Percentiles rank a stretch among this genome's conserved stretches.
Conservation (phyloP, 2,888 invertebrate species). For the Charanyca ferruginea region DNA sequence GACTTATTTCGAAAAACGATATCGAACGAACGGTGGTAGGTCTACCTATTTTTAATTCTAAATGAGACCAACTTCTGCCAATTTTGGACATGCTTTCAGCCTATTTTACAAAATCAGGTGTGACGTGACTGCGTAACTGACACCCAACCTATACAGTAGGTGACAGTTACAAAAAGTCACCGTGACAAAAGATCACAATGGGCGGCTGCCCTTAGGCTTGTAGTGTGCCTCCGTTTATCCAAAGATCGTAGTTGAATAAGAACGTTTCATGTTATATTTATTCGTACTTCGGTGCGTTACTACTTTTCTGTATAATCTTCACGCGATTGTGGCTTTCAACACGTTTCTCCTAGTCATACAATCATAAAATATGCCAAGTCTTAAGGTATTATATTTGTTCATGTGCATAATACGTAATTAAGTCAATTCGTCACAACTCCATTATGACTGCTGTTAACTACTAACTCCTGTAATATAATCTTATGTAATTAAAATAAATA, state of each 20-base stretch:
- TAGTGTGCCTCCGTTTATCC: neutral
- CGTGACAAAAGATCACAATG: no score
- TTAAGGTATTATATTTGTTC: constrained; percentile 46
- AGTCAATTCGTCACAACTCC: constrained; percentile 44
- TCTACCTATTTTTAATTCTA: no score
- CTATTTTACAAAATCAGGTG: no score
- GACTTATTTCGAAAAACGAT: no score
- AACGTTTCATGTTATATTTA: constrained; percentile 7
- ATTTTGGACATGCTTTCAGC: no score
- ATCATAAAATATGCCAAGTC: constrained; percentile 46
- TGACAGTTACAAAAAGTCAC: no score
- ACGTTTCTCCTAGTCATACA: constrained; percentile 45
- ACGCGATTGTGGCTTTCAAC: constrained; percentile 53
- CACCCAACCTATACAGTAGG: no score
- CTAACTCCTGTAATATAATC: constrained; percentile 61
- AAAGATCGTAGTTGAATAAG: constrained; percentile 16
- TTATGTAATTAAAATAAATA: constrained; percentile 65
- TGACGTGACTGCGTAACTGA: no score
- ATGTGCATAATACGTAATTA: constrained; percentile 49
- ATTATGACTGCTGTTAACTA: constrained; percentile 54
- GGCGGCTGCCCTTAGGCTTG: no score
- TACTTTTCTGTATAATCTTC: constrained; percentile 45
- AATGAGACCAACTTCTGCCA: no score
- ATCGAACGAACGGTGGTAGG: no score
- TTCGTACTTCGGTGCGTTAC: constrained; percentile 31